Evolutionary conservation across 1,140 invertebrate species (phyloP).

Genomic region (Pseudomyrmex sp.): DNA sequence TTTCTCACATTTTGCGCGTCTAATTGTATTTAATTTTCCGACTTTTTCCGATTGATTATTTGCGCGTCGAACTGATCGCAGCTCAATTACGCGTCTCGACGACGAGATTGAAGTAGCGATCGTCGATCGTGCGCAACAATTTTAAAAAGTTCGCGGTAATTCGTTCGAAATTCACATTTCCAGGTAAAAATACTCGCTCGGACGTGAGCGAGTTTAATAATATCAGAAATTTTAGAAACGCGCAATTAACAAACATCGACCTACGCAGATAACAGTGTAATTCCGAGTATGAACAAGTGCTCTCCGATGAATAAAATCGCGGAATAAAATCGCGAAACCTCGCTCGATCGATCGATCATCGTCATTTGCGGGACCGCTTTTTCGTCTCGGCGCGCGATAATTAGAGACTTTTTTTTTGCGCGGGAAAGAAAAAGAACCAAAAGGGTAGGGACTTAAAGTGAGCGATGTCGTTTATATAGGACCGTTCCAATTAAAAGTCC

Average conservation of each 20-base stretch:
- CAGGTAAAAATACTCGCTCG: too few species aligned
- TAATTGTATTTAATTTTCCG: too few species aligned
- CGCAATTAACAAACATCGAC: background rate
- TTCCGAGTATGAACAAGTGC: background rate
- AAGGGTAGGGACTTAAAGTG: slow-evolving; percentile 7
- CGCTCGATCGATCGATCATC: background rate
- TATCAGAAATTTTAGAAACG: background rate
- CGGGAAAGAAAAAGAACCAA: background rate
- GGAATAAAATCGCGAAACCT: slow-evolving; percentile 8
- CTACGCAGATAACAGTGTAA: background rate
- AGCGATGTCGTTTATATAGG: too few species aligned
- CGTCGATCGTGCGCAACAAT: too few species aligned
- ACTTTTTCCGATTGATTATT: too few species aligned
- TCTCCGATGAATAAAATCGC: background rate
- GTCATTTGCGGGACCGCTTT: slow-evolving; percentile 6
- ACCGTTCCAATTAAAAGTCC: slow-evolving; percentile 33
- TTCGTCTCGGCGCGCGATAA: background rate
- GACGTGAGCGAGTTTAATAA: too few species aligned
- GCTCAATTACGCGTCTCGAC: too few species aligned
- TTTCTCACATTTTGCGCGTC: too few species aligned
- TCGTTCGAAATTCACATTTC: too few species aligned
- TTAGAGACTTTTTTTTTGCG: background rate
- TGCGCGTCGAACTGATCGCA: too few species aligned
- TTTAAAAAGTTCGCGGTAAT: too few species aligned
- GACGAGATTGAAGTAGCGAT: too few species aligned